phyloP scores from a whole-genome alignment of 2,797 vertebrate species.

The Ptychadena robeensis region DNA sequence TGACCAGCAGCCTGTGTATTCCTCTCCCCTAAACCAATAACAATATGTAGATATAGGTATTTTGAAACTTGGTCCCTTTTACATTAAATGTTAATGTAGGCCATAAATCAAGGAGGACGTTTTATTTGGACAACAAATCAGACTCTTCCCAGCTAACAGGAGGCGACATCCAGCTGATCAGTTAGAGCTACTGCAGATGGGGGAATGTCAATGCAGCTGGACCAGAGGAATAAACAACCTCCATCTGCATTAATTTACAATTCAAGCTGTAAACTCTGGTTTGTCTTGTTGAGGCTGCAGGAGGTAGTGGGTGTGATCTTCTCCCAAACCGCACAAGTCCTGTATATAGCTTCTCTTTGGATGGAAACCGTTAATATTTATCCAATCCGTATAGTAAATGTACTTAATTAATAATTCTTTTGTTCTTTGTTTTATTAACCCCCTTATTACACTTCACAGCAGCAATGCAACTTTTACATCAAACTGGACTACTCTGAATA shows the following conservation, averaged over 20 bases:
- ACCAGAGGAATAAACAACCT: not conserved
- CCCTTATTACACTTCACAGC: not conserved
- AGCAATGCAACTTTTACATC: not conserved
- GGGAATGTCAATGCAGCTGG: not conserved
- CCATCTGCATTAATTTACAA: constrained; percentile 4
- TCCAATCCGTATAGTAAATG: not conserved
- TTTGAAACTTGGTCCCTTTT: too few species aligned
- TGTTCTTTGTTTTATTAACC: not conserved
- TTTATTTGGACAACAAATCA: not conserved
- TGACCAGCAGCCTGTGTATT: too few species aligned
- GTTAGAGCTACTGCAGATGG: not conserved
- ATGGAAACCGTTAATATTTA: not conserved
- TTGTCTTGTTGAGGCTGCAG: not conserved
- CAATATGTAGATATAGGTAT: too few species aligned
- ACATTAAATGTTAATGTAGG: not conserved
- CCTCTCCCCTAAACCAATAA: too few species aligned
- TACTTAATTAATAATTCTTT: not conserved
- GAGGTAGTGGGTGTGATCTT: not conserved
- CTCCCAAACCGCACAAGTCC: constrained; percentile 1
- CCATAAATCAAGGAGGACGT: not conserved
- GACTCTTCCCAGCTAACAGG: not conserved
- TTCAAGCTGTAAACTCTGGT: not conserved
- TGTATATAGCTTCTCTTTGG: not conserved
- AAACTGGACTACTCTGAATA: not conserved
- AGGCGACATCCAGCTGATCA: not conserved